These are phyloP conservation scores for Hyperoplus lanceolatus DNA, from an alignment of 2,797 vertebrate genomes.

Conservation along the genomic window DNA sequence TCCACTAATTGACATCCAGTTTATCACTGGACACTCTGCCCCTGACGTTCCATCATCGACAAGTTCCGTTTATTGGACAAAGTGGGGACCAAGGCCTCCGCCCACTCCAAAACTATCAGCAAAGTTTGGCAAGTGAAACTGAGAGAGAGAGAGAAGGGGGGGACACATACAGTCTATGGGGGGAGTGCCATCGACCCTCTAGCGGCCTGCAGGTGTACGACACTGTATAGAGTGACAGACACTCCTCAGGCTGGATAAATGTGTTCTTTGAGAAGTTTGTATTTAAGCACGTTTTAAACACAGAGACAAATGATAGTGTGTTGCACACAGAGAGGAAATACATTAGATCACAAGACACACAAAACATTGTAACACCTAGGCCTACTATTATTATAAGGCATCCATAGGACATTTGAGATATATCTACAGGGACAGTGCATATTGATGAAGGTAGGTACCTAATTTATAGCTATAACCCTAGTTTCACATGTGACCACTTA, in stretches of 20 bases:
- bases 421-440: too few relatives aligned
- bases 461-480: background rate
- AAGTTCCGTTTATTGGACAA: slow-evolving; percentile 46
- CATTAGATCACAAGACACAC: too few relatives aligned
- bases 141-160: background rate
- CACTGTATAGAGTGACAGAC: background rate
- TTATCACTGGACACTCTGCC: slow-evolving; percentile 14
- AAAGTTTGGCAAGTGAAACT: slow-evolving; percentile 49
- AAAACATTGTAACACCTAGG: too few relatives aligned
- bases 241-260: too few relatives aligned
- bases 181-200: slow-evolving; percentile 18
- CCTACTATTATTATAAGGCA: too few relatives aligned
- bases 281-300: background rate
- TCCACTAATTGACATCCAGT: slow-evolving; percentile 56
- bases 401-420: too few relatives aligned
- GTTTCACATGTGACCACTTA: background rate
- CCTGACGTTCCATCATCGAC: slow-evolving; percentile 20
- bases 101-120: slow-evolving; percentile 48
- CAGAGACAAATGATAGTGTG: background rate
- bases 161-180: background rate
- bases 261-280: background rate
- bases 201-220: slow-evolving; percentile 32
- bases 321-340: background rate
- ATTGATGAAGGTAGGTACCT: background rate
- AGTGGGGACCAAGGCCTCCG: slow-evolving; percentile 32